Evolutionary conservation across 2,888 invertebrate genomes (phyloP).

Genomic region (Polietes domitor): DNA sequence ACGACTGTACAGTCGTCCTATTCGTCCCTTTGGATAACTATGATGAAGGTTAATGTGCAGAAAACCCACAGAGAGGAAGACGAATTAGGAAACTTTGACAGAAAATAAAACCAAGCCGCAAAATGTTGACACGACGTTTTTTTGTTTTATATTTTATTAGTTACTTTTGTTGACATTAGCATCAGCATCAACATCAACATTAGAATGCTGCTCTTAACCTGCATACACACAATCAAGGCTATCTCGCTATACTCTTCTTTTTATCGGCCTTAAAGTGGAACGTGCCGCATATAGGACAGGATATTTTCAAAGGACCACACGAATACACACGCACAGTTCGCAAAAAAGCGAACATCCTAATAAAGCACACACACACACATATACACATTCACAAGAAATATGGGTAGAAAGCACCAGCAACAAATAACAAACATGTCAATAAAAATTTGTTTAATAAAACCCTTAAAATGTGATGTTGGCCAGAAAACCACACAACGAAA

Average conservation of each 20-base stretch:
- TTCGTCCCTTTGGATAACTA: conserved; percentile 35
- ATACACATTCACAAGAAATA: conserved; percentile 23
- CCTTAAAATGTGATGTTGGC: neutral
- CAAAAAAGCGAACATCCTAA: neutral
- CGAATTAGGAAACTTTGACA: neutral
- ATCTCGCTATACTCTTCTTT: neutral
- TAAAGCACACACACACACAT: neutral
- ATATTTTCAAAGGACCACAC: neutral
- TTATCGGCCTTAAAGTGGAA: conserved; percentile 31
- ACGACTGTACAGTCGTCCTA: too few species aligned
- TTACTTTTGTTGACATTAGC: conserved; percentile 43
- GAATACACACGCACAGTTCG: neutral
- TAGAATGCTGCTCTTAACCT: too few species aligned
- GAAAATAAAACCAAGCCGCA: conserved; percentile 41
- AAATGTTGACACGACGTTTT: conserved; percentile 47
- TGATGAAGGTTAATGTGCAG: conserved; percentile 36
- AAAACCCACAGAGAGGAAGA: conserved; percentile 2
- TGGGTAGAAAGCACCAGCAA: conserved; percentile 1
- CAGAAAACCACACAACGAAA: neutral
- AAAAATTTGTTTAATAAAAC: conserved; percentile 42
- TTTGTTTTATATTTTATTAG: conserved; percentile 21
- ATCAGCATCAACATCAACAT: conserved; percentile 45
- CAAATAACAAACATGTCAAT: conserved; percentile 58
- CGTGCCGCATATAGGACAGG: conserved; percentile 38
- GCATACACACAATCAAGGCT: neutral